These are phyloP conservation scores for Thalassoma bifasciatum DNA, from an alignment of 2,113 vertebrate species.

Conservation along the genomic window DNA sequence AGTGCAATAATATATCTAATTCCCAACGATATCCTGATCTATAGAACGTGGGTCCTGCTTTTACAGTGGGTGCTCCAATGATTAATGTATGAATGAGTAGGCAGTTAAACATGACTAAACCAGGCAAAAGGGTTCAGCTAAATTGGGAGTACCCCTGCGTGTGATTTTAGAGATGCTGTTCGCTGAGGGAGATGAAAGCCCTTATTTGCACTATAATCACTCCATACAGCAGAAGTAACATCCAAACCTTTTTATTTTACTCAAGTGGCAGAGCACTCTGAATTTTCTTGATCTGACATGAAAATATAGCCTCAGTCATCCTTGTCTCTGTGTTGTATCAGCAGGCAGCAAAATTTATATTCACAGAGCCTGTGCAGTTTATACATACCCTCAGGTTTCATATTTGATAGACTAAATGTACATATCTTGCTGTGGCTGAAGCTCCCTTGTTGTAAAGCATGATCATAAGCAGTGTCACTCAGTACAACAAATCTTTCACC, in stretches of 20 bases:
- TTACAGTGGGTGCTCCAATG: constrained; percentile 55
- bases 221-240: constrained; percentile 15
- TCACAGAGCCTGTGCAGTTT: constrained; percentile 25
- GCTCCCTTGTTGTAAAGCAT: background rate
- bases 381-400: constrained; percentile 9
- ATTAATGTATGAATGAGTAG: constrained; percentile 70
- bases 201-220: constrained; percentile 16
- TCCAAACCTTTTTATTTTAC: constrained; percentile 15
- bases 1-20: constrained; percentile 21
- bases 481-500: background rate
- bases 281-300: constrained; percentile 38
- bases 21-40: constrained; percentile 16
- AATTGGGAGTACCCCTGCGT: constrained; percentile 58
- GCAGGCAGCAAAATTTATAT: constrained; percentile 27
- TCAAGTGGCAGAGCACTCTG: constrained; percentile 26
- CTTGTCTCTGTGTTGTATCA: constrained; percentile 38
- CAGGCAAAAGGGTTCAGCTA: constrained; percentile 54
- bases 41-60: constrained; percentile 30
- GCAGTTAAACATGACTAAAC: constrained; percentile 65
- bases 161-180: constrained; percentile 52
- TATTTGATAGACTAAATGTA: constrained; percentile 10
- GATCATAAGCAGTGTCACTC: background rate
- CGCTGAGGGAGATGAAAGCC: constrained; percentile 28
- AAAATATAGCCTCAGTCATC: constrained; percentile 23
- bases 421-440: background rate